Conservation (phyloP, 2,888 invertebrate genomes). For the Flexamia atlantica region DNA sequence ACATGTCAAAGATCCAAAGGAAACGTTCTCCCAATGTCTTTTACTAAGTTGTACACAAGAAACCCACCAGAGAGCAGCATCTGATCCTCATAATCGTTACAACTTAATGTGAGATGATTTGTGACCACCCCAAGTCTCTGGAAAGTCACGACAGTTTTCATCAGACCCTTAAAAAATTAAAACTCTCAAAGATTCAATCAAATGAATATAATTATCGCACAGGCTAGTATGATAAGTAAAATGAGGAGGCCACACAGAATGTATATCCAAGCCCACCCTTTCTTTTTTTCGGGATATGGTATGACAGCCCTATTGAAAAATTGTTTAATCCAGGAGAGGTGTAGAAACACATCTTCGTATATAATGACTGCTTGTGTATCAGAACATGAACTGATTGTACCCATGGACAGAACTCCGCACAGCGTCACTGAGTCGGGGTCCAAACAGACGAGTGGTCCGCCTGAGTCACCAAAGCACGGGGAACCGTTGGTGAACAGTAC, state of each 20-base stretch:
- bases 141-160: no score
- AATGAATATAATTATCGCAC: not conserved
- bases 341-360: not conserved
- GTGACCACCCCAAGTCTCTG: no score
- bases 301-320: not conserved
- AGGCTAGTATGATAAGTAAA: not conserved
- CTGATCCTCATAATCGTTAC: no score
- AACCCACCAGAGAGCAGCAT: no score
- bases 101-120: no score
- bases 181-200: not conserved
- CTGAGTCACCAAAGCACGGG: not conserved
- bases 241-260: not conserved
- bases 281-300: not conserved
- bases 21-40: no score
- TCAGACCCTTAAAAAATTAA: no score
- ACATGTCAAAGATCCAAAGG: no score
- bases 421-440: no score
- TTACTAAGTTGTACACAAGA: no score
- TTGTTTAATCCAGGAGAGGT: not conserved
- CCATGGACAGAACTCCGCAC: not conserved
- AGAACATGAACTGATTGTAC: not conserved
- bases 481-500: not conserved
- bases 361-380: not conserved
- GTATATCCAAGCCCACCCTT: not conserved
- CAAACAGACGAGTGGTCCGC: not conserved